Evolutionary conservation across 2,888 invertebrate species (phyloP).

Genomic region (Crematogaster levior): DNA sequence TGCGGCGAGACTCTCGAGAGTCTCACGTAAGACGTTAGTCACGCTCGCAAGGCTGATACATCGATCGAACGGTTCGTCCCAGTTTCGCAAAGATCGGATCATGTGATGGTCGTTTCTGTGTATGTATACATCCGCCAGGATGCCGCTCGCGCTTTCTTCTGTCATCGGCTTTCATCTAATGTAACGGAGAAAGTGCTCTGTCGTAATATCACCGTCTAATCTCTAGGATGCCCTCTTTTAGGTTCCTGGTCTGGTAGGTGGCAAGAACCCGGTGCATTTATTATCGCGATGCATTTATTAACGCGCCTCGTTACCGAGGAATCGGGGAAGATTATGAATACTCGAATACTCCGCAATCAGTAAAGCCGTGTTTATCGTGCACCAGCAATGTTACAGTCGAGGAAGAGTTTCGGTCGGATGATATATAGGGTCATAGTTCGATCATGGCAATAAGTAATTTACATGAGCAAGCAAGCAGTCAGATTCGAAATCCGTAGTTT

Average conservation of each 20-base stretch:
- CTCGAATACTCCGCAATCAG: constrained; percentile 23
- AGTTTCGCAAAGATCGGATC: constrained; percentile 53
- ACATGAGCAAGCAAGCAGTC: constrained; percentile 28
- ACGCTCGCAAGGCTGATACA: constrained; percentile 43
- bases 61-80: constrained; percentile 44
- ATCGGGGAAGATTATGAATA: neutral
- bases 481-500: constrained; percentile 13
- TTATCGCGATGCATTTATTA: too few relatives aligned
- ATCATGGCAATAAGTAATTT: constrained; percentile 38
- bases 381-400: neutral
- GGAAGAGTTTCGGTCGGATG: constrained; percentile 24
- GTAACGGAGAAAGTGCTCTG: constrained; percentile 52
- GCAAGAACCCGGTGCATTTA: constrained; percentile 27
- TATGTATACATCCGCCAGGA: constrained; percentile 18
- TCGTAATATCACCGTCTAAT: constrained; percentile 49
- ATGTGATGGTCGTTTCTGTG: constrained; percentile 23
- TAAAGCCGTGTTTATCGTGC: constrained; percentile 1
- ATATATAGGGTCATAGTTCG: constrained; percentile 41
- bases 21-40: constrained; percentile 51
- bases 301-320: neutral
- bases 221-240: constrained; percentile 28
- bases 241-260: constrained; percentile 26
- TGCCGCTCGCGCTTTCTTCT: constrained; percentile 42
- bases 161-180: constrained; percentile 49
- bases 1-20: constrained; percentile 20